Conservation (phyloP, 2,113 vertebrate species). For the Alexandromys fortis region DNA sequence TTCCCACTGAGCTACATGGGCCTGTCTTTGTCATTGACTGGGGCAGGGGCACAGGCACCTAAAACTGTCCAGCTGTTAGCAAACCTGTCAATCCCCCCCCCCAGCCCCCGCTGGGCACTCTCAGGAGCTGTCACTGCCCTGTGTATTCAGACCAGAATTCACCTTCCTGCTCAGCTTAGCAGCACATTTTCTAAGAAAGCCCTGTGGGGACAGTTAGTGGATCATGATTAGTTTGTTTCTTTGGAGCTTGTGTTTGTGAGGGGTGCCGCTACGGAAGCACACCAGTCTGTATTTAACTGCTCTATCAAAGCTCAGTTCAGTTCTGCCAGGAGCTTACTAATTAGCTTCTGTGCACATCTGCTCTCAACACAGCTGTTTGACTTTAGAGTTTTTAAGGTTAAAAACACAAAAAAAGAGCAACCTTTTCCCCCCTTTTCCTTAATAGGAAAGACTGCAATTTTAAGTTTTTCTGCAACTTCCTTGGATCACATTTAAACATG, state of each 20-base stretch:
- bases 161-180: neutral
- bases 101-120: neutral
- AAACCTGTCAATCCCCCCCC: neutral
- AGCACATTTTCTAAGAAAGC: neutral
- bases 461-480: slow-evolving; percentile 73
- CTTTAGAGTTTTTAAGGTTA: slow-evolving; percentile 43
- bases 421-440: neutral
- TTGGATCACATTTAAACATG: slow-evolving; percentile 73
- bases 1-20: neutral
- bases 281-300: slow-evolving; percentile 66
- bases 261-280: neutral
- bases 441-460: slow-evolving; percentile 78
- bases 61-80: neutral
- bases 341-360: slow-evolving; percentile 65
- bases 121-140: neutral
- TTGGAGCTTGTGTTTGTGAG: neutral
- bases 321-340: slow-evolving; percentile 29
- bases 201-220: neutral
- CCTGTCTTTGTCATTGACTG: neutral
- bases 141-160: slow-evolving; percentile 37
- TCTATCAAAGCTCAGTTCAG: slow-evolving; percentile 65
- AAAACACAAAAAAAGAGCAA: neutral
- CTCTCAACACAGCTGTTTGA: slow-evolving; percentile 75
- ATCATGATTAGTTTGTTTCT: neutral
- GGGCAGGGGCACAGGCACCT: neutral